Base-by-base conservation (phyloP, 2,113 vertebrate species). In the Oceanodroma tethys region DNA sequence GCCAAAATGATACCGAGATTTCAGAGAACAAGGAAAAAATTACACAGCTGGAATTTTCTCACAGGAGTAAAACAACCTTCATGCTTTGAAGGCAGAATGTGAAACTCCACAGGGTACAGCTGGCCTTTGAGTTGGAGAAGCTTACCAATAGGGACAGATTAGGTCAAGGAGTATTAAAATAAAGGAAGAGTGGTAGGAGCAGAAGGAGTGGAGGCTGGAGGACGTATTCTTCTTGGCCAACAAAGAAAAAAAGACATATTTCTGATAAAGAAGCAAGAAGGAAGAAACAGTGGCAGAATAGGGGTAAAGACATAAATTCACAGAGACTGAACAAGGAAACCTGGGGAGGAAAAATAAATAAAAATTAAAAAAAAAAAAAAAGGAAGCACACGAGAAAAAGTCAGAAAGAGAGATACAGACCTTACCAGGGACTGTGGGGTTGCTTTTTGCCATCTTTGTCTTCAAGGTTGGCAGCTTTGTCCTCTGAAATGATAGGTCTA, bases 121-220 rank as follows among this genome's bases (percentile, higher is more conserved):
- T 91, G 91, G 86, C 89, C 84, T 95, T 95, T 97, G 74, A 96
- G 78, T 73, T 78, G 73, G 53, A 85, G 58, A 70, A 82, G 48
- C 34, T 96, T 91, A 87, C 81, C 81, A 80, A 20, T 66, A 40
- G 74, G 70, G 79, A 95, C 92, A 95, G 87, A 94, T 88, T 93
- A 95, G 92, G 92, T 96, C 92, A 96, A 94, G n/a, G 29, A 95
- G 29, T 62, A 95, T 93, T 89, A 94, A 96, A 87, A 76, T 88
- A 86, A 79, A 62, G 42, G 48, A 90, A 68, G 47, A 65, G 21
- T 70, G 30, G 73, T 68, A 75, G 74, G 34, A 93, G 30, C 15
- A 88, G 63, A n/a, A 73, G 40, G n/a, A 85, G 19, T 34, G 34
- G 48, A 72, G 42, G 30, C 36, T 85, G 36, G 36, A 76, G 19